These are phyloP conservation scores for Sus scrofa DNA, from an alignment of 2,113 vertebrate genomes.

Conservation along the genomic window DNA sequence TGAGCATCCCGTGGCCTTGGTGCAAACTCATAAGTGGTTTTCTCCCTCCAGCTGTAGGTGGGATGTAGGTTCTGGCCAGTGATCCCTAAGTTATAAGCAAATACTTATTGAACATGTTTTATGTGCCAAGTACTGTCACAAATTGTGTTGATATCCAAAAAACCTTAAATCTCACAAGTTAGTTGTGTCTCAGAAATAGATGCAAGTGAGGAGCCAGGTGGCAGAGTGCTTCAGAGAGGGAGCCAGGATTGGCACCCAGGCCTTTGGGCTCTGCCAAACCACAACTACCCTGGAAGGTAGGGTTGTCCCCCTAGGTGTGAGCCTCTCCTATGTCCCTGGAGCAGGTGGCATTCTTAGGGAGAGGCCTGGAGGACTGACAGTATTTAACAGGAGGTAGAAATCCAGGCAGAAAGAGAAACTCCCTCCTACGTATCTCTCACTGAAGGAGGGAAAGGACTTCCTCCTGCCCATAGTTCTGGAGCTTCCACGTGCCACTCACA, in stretches of 20 bases:
- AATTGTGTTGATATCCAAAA: background rate
- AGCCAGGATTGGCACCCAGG: background rate
- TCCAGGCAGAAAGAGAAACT: background rate
- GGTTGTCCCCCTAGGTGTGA: background rate
- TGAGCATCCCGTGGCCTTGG: background rate
- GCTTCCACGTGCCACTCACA: background rate
- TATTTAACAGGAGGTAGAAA: background rate
- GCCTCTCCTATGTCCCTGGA: background rate
- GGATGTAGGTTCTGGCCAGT: background rate
- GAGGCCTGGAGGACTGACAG: too few relatives aligned
- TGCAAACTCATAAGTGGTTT: background rate
- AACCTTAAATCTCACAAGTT: background rate
- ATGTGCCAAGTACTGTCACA: background rate
- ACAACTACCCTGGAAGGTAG: background rate
- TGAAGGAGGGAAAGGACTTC: background rate
- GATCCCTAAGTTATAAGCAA: background rate
- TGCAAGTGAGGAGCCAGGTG: background rate
- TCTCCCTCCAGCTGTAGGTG: background rate
- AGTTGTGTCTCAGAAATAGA: background rate
- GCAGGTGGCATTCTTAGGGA: background rate
- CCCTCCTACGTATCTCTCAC: background rate
- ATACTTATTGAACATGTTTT: background rate
- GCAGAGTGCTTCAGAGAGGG: background rate
- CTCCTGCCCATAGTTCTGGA: rapidly evolving
- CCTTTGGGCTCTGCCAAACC: background rate